Evolutionary conservation across 1,140 invertebrate species (phyloP), one percentile per base, ranked within the genome.

Genomic region (Sminthurides bifidus): DNA sequence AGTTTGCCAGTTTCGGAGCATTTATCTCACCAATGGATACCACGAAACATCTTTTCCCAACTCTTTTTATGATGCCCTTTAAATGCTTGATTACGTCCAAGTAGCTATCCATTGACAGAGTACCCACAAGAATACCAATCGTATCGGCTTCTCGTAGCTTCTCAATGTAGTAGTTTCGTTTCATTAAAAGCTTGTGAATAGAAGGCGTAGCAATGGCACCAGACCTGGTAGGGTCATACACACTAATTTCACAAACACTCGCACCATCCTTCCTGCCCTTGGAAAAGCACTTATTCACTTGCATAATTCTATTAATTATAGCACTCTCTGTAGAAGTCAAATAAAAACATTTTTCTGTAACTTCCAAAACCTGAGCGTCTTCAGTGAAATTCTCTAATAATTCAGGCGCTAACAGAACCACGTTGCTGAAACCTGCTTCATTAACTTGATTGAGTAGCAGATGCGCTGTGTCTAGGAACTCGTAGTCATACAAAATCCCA

Each of bases 1-100:
- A 90, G 73, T 97, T 97, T 0, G 90, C 90, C 52, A 97, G 71
- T 72, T 97, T 97, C 1, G 85, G 81, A 38, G 84, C 81, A 76
- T 91, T 95, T 17, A 90, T 82, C 72, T 92, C 92, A 2, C 92
- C 92, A 50, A 96, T 83, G 29, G 85, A 85, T 41, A 96, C 80
- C n/a, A 88, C 82, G 66, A 95, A 94, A 50, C 79, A 81, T 66
- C 88, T 91, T 68, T 92, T 92, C 0, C 82, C 82, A 35, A 81
- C 80, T 35, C 74, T 69, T 66, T 80, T 82, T 1, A 87, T 76
- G 29, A 88, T 72, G 35, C 75, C 68, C 70, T 87, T 89, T 41
- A 94, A 70, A 58, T 79, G 76, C 17, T 76, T 72, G n/a, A 94
- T 83, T 23, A 87, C 79, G 40, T 81, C 74, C 12, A 85, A 73